phyloP scores from a whole-genome alignment of 2,113 vertebrate genomes.

The Calyptommatus sinebrachiatus region DNA sequence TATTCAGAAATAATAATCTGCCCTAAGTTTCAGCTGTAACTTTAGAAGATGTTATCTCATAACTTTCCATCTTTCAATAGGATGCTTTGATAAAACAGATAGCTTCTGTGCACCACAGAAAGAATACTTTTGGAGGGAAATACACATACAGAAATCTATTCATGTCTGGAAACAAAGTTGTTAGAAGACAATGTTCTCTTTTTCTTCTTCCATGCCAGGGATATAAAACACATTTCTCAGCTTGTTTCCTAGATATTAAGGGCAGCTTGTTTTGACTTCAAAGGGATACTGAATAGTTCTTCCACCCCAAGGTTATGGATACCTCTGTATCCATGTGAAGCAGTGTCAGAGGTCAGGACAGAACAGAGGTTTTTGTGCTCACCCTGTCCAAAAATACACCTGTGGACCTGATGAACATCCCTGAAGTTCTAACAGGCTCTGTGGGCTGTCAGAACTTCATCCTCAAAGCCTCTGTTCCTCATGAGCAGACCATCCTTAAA shows the following conservation, averaged over 20 bases:
- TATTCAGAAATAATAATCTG: constrained; percentile 49
- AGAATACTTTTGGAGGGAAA: background rate
- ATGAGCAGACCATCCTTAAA: background rate
- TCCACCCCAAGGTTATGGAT: background rate
- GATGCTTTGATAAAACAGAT: constrained; percentile 13
- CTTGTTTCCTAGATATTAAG: background rate
- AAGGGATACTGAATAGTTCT: background rate
- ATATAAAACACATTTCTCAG: background rate
- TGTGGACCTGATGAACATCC: constrained; percentile 3
- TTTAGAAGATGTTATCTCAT: constrained; percentile 54
- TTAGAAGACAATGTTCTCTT: background rate
- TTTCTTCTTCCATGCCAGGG: background rate
- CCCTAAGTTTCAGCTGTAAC: constrained; percentile 24
- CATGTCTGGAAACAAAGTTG: background rate
- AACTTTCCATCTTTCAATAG: constrained; percentile 33
- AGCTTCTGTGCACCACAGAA: constrained; percentile 4
- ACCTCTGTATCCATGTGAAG: background rate
- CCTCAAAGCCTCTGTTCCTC: background rate
- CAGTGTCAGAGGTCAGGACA: background rate
- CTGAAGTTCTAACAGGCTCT: background rate
- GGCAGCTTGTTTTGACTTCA: background rate
- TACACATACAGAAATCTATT: background rate
- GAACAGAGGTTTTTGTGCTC: background rate
- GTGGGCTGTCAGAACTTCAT: background rate
- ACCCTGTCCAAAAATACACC: background rate